phyloP scores from a whole-genome alignment of 2,797 vertebrate species.

The Coregonus sp. region DNA sequence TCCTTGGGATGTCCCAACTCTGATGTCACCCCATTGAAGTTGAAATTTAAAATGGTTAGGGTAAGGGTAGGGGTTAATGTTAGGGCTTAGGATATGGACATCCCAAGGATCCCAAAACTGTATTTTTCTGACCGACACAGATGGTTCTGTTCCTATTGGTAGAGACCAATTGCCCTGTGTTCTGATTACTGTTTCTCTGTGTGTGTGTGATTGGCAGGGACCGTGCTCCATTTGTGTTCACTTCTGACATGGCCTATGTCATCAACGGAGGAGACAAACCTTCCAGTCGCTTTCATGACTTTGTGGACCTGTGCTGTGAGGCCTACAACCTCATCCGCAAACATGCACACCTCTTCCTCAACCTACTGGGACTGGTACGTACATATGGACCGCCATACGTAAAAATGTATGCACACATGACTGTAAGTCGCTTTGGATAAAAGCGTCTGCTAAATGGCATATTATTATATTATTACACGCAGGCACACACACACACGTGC shows the following conservation, averaged over 20 bases:
- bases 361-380: slow-evolving; percentile 92
- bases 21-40: too few relatives aligned
- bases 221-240: slow-evolving; percentile 95
- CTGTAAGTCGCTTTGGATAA: too few relatives aligned
- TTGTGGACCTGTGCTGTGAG: slow-evolving; percentile 96
- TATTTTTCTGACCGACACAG: neutral
- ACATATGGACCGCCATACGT: neutral
- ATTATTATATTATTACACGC: neutral
- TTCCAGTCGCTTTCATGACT: slow-evolving; percentile 96
- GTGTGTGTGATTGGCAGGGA: slow-evolving; percentile 75
- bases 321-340: slow-evolving; percentile 98
- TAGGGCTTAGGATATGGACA: too few relatives aligned
- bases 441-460: too few relatives aligned
- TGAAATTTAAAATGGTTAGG: too few relatives aligned
- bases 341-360: slow-evolving; percentile 95
- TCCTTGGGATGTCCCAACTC: too few relatives aligned
- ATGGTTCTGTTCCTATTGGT: neutral
- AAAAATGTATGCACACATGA: too few relatives aligned
- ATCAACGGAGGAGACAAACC: slow-evolving; percentile 97
- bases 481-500: slow-evolving; percentile 7
- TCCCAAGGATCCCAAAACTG: too few relatives aligned
- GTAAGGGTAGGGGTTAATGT: too few relatives aligned
- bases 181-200: slow-evolving; percentile 9
- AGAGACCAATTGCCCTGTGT: neutral
- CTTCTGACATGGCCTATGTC: slow-evolving; percentile 97